phyloP scores from a whole-genome alignment of 2,888 invertebrate species.

The Drosophila barbarae region DNA sequence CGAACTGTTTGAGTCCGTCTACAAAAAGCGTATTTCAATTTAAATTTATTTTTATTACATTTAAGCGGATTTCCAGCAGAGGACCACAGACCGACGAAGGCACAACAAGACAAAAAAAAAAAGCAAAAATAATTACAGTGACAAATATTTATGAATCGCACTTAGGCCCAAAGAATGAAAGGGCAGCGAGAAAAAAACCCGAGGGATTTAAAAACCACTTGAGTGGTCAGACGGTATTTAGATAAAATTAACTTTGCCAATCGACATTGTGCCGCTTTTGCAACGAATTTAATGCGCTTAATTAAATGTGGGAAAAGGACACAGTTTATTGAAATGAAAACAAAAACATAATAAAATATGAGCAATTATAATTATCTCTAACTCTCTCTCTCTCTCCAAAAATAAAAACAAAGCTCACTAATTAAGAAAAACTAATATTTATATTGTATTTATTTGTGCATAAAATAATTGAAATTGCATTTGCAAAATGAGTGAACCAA shows the following conservation, averaged over 20 bases:
- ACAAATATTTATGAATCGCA: constrained; percentile 33
- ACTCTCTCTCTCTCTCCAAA: background rate
- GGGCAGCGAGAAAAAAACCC: background rate
- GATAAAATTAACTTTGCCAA: constrained; percentile 1
- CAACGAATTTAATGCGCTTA: background rate
- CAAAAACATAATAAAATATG: background rate
- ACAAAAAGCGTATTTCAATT: constrained; percentile 37
- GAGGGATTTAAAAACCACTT: constrained; percentile 11
- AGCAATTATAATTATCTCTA: too few relatives aligned
- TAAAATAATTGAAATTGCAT: background rate
- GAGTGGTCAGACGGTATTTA: constrained; percentile 1
- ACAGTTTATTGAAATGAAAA: background rate
- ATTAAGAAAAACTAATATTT: background rate
- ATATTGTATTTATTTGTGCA: background rate
- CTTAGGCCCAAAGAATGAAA: background rate
- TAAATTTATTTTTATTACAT: constrained; percentile 35
- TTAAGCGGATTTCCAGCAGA: constrained; percentile 34
- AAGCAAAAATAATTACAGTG: constrained; percentile 26
- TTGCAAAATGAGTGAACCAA: background rate
- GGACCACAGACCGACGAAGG: constrained; percentile 5
- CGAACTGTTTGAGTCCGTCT: constrained; percentile 18
- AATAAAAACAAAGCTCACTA: background rate
- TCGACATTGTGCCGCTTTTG: background rate
- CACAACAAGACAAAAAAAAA: background rate
- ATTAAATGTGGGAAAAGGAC: background rate